Conservation (phyloP, 2,113 vertebrate species). For the Tympanuchus pallidicinctus region DNA sequence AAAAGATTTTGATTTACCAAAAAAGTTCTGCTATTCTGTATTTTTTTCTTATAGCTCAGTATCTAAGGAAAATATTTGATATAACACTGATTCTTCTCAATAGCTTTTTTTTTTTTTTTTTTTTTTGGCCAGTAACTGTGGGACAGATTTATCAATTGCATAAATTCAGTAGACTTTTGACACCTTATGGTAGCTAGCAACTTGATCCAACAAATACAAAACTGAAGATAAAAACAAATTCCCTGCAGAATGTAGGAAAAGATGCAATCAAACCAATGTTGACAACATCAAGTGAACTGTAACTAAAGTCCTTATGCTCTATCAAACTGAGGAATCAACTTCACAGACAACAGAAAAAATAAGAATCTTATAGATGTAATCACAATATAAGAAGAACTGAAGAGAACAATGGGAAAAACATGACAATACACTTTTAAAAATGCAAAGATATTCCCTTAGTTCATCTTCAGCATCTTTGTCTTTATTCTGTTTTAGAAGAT, state of each 20-base stretch:
- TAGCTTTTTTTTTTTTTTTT: slow-evolving; percentile 5
- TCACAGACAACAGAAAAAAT: not conserved
- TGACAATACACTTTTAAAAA: not conserved
- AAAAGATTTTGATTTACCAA: slow-evolving; percentile 1
- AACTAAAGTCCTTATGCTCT: slow-evolving; percentile 36
- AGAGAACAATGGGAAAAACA: not conserved
- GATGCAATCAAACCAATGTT: slow-evolving; percentile 17
- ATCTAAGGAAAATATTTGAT: slow-evolving; percentile 45
- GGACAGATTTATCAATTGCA: slow-evolving; percentile 55
- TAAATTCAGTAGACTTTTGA: slow-evolving; percentile 49
- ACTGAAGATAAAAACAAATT: slow-evolving; percentile 39
- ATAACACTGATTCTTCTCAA: not conserved
- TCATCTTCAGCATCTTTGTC: slow-evolving; percentile 24
- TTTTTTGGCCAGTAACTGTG: slow-evolving; percentile 7
- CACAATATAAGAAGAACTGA: not conserved
- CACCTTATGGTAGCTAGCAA: slow-evolving; percentile 54
- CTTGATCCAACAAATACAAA: slow-evolving; percentile 50
- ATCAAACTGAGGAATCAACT: slow-evolving; percentile 5
- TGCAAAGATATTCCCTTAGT: not conserved
- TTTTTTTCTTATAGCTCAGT: not conserved
- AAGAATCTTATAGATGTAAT: not conserved
- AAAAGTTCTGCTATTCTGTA: not conserved
- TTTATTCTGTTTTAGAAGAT: slow-evolving; percentile 32
- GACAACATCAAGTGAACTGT: slow-evolving; percentile 38
- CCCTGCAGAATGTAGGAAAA: not conserved